Evolutionary conservation across 2,888 invertebrate species (phyloP).

Genomic region (Ornithoptera priamus): DNA sequence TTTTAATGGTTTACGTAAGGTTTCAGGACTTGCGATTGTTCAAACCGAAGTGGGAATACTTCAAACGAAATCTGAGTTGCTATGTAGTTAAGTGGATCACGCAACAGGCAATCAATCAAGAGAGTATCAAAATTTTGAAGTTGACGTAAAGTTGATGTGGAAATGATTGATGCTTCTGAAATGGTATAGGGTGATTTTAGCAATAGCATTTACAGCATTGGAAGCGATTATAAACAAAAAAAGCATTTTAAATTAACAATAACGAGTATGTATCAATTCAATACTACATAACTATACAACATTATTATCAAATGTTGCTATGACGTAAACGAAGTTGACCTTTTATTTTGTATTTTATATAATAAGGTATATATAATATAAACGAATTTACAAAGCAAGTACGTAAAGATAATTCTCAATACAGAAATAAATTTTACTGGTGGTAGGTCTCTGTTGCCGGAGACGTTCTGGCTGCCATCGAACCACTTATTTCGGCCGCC

Average conservation of each 20-base stretch:
- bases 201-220: neutral
- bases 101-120: constrained; percentile 67
- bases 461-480: no score
- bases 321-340: no score
- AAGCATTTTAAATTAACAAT: neutral
- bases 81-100: constrained; percentile 25
- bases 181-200: constrained; percentile 36
- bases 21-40: constrained; percentile 22
- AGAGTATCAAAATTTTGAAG: constrained; percentile 73
- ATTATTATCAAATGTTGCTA: neutral
- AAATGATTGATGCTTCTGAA: constrained; percentile 70
- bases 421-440: no score
- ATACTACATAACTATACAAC: neutral
- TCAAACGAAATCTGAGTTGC: constrained; percentile 11
- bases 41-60: constrained; percentile 1
- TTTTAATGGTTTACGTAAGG: constrained; percentile 43
- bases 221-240: neutral
- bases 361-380: no score
- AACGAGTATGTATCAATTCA: neutral
- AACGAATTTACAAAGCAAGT: no score
- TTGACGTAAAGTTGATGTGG: constrained; percentile 76
- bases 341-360: no score
- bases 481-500: no score
- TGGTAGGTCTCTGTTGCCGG: no score
- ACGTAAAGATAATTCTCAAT: no score